These are phyloP conservation scores for Chloropsis cyanopogon DNA, from an alignment of 2,113 vertebrate species.

Conservation along the genomic window DNA sequence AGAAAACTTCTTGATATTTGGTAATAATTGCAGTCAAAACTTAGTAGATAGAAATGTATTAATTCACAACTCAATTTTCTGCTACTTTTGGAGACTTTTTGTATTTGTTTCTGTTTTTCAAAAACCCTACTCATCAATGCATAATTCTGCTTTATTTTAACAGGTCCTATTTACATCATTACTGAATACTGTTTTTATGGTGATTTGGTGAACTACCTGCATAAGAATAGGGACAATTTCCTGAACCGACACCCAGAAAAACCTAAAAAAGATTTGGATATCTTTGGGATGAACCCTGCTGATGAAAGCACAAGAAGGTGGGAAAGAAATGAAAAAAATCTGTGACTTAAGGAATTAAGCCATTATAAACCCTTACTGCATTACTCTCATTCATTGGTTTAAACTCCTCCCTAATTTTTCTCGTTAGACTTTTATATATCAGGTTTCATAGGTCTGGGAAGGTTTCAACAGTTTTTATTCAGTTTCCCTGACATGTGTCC, in stretches of 20 bases:
- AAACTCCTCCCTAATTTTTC: not conserved
- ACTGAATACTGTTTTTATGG: conserved; percentile 98
- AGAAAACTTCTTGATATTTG: not conserved
- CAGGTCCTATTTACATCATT: conserved; percentile 98
- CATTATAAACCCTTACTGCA: not conserved
- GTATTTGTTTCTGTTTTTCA: not conserved
- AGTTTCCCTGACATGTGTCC: not conserved
- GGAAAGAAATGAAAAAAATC: not conserved
- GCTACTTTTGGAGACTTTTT: not conserved
- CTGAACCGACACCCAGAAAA: conserved; percentile 87
- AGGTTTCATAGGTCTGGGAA: not conserved
- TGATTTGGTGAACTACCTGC: conserved; percentile 96
- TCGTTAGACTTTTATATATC: not conserved
- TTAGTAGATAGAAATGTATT: not conserved
- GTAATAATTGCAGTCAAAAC: not conserved
- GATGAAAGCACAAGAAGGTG: conserved; percentile 97
- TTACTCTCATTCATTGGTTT: not conserved
- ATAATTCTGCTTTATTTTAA: conserved; percentile 5
- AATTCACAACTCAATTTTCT: not conserved
- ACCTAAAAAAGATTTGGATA: conserved; percentile 92
- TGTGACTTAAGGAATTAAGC: not conserved
- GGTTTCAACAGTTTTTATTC: not conserved
- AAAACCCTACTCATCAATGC: not conserved
- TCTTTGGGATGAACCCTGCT: conserved; percentile 92
- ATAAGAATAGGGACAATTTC: conserved; percentile 96